phyloP scores from a whole-genome alignment of 2,797 vertebrate genomes.

The Sebastes alutus region DNA sequence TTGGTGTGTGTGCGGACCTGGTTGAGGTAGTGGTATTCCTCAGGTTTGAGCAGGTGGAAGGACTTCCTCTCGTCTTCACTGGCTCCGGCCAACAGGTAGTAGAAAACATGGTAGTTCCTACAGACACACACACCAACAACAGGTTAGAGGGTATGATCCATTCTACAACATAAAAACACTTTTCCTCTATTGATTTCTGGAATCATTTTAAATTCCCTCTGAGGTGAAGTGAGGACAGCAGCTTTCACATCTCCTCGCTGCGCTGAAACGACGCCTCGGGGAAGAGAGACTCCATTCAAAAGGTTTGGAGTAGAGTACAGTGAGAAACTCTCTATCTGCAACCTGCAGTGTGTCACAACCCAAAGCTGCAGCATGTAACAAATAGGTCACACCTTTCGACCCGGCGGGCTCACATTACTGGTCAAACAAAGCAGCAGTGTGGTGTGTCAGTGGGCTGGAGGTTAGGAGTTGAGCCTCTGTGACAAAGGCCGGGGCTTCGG shows the following conservation, averaged over 20 bases:
- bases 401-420: background rate
- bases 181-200: background rate
- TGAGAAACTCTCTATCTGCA: background rate
- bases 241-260: background rate
- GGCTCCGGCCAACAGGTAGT: slow-evolving; percentile 89
- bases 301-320: background rate
- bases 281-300: background rate
- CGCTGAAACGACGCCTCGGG: background rate
- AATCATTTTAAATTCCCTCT: background rate
- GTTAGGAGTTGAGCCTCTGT: slow-evolving; percentile 7
- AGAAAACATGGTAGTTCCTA: slow-evolving; percentile 90
- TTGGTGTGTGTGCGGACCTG: slow-evolving; percentile 80
- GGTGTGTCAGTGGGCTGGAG: slow-evolving; percentile 8
- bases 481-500: slow-evolving; percentile 27
- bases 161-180: background rate
- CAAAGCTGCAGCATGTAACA: slow-evolving; percentile 5
- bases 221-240: slow-evolving; percentile 14
- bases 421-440: slow-evolving; percentile 37
- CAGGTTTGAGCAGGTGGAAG: slow-evolving; percentile 91
- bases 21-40: slow-evolving; percentile 94
- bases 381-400: slow-evolving; percentile 14
- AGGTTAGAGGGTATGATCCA: background rate
- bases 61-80: slow-evolving; percentile 90
- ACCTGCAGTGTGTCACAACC: background rate
- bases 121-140: slow-evolving; percentile 2